Conservation (phyloP, 2,113 vertebrate species). For the Pundamilia nyererei region DNA sequence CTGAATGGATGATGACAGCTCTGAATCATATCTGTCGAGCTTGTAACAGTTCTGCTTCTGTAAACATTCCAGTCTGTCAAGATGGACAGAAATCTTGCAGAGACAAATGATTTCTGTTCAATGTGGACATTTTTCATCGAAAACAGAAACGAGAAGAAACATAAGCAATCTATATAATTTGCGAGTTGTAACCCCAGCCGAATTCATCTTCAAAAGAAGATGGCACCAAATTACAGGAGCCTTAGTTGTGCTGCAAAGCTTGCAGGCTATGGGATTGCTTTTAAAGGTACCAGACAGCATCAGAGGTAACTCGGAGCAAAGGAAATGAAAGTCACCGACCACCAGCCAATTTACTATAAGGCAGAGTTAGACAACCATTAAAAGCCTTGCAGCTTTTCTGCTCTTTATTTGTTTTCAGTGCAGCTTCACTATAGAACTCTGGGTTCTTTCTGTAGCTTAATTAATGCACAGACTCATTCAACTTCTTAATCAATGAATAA, state of each 20-base stretch:
- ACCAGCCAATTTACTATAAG: not conserved
- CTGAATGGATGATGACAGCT: not conserved
- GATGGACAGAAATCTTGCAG: not conserved
- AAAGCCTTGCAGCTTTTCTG: not conserved
- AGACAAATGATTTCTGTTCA: not conserved
- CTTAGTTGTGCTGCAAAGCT: not conserved
- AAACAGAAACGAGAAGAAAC: not conserved
- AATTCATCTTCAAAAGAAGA: not conserved
- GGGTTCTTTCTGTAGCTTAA: not conserved
- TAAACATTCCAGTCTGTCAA: not conserved
- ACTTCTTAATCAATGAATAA: not conserved
- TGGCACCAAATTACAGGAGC: accelerated
- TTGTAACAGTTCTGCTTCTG: not conserved
- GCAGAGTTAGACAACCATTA: not conserved
- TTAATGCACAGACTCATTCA: not conserved
- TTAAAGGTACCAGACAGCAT: not conserved
- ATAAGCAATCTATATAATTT: not conserved
- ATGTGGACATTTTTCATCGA: not conserved
- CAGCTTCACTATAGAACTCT: not conserved
- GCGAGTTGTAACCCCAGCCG: not conserved
- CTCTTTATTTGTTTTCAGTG: not conserved
- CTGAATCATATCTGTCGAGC: not conserved
- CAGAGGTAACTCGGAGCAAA: not conserved
- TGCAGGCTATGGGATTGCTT: not conserved
- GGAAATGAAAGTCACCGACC: not conserved